Evolutionary conservation across 2,113 vertebrate species (phyloP).

Genomic region (Bufo bufo): DNA sequence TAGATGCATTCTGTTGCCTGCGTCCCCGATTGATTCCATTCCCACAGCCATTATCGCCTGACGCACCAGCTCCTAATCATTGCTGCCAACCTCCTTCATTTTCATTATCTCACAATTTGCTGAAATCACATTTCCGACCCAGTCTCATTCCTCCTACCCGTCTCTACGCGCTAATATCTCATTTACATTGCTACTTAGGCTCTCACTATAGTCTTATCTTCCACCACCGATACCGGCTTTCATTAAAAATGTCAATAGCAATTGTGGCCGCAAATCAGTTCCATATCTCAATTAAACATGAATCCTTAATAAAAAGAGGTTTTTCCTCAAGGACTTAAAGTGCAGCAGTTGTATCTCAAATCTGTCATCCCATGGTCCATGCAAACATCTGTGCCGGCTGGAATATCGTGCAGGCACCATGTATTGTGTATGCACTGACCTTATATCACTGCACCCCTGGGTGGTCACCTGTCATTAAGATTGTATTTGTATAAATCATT

Average conservation of each 20-base stretch:
- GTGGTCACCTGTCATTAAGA: too few species aligned
- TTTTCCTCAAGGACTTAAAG: background rate
- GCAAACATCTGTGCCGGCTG: too few species aligned
- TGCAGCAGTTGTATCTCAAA: background rate
- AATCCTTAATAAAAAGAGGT: constrained; percentile 6
- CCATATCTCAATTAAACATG: constrained; percentile 9
- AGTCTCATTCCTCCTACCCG: background rate
- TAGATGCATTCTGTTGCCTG: background rate
- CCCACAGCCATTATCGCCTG: background rate
- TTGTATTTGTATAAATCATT: too few species aligned
- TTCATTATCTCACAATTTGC: constrained; percentile 17
- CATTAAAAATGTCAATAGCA: constrained; percentile 29
- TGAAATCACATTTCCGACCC: background rate
- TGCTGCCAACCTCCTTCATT: background rate
- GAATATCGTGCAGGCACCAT: too few species aligned
- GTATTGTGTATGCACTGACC: too few species aligned
- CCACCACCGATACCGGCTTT: background rate
- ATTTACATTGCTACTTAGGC: background rate
- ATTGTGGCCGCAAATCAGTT: background rate
- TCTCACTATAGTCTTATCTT: background rate
- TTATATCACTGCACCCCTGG: too few species aligned
- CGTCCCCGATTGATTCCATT: background rate
- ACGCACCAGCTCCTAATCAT: background rate
- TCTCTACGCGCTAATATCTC: constrained; percentile 10
- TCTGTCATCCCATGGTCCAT: background rate